Conservation (phyloP, 2,797 vertebrate species). For the Ispidina picta region DNA sequence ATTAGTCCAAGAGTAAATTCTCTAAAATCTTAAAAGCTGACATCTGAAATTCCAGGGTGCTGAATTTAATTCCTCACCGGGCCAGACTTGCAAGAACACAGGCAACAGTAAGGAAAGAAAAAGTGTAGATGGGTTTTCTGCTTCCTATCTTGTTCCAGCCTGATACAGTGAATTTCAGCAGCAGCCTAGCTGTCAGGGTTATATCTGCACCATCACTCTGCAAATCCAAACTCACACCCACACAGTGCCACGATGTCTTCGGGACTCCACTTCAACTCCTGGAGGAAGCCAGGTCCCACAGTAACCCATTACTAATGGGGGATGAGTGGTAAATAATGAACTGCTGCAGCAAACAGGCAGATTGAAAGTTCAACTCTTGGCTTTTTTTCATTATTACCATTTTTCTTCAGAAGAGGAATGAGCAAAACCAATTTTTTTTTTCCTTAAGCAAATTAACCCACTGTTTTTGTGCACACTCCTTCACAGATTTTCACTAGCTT, state of each 20-base stretch:
- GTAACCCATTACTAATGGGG: slow-evolving; percentile 14
- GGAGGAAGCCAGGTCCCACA: slow-evolving; percentile 24
- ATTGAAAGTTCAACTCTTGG: neutral
- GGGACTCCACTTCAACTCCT: slow-evolving; percentile 33
- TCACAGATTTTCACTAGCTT: slow-evolving; percentile 42
- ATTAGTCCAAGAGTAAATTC: slow-evolving; percentile 34
- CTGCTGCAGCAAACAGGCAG: slow-evolving; percentile 13
- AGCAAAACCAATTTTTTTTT: neutral
- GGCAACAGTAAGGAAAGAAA: neutral
- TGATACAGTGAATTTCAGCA: slow-evolving; percentile 32
- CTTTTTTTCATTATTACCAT: slow-evolving; percentile 9
- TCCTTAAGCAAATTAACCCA: slow-evolving; percentile 27
- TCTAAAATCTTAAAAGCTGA: slow-evolving; percentile 23
- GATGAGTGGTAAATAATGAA: slow-evolving; percentile 49
- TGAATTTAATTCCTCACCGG: neutral
- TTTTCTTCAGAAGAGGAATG: neutral
- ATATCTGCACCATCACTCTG: slow-evolving; percentile 31
- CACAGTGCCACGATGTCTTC: neutral
- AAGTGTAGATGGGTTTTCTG: neutral
- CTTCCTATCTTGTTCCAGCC: neutral
- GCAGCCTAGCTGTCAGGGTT: slow-evolving; percentile 32
- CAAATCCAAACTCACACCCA: slow-evolving; percentile 57
- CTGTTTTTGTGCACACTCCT: slow-evolving; percentile 6
- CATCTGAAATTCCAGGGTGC: slow-evolving; percentile 22
- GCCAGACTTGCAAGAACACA: neutral